phyloP scores from a whole-genome alignment of 35 echinoderm and acorn worm genomes.

The Heliocidaris erythrogramma region DNA sequence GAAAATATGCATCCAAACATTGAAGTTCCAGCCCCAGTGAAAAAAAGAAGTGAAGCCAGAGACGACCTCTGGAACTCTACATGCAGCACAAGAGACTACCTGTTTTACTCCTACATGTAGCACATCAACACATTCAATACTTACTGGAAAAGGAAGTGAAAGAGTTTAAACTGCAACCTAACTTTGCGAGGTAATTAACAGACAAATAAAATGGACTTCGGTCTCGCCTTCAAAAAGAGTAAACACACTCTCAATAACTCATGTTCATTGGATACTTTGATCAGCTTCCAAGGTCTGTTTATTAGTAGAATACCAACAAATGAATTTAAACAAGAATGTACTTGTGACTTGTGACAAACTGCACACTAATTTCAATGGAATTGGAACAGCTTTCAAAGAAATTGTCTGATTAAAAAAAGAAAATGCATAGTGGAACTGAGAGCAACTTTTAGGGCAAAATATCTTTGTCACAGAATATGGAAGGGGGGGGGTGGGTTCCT shows the following conservation, averaged over 20 bases:
- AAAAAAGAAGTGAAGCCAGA: background rate
- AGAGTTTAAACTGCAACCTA: background rate
- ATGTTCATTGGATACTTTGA: background rate
- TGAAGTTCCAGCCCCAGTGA: background rate
- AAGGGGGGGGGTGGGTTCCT: background rate
- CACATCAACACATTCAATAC: background rate
- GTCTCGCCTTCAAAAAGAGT: background rate
- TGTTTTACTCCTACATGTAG: background rate
- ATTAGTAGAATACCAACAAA: background rate
- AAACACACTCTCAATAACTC: background rate
- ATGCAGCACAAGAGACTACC: background rate
- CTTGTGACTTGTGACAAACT: too few species aligned
- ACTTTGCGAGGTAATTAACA: background rate
- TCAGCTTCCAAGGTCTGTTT: background rate
- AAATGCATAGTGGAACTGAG: too few species aligned
- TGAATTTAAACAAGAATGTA: background rate
- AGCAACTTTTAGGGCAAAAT: background rate
- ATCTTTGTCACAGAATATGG: background rate
- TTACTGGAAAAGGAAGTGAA: background rate
- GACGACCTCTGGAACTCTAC: background rate
- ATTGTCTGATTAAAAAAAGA: too few species aligned
- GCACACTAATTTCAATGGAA: too few species aligned
- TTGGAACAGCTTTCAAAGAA: too few species aligned
- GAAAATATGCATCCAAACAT: background rate
- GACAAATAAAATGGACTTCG: background rate